phyloP scores from a whole-genome alignment of 2,888 invertebrate genomes.

The Eupithecia vulgata region DNA sequence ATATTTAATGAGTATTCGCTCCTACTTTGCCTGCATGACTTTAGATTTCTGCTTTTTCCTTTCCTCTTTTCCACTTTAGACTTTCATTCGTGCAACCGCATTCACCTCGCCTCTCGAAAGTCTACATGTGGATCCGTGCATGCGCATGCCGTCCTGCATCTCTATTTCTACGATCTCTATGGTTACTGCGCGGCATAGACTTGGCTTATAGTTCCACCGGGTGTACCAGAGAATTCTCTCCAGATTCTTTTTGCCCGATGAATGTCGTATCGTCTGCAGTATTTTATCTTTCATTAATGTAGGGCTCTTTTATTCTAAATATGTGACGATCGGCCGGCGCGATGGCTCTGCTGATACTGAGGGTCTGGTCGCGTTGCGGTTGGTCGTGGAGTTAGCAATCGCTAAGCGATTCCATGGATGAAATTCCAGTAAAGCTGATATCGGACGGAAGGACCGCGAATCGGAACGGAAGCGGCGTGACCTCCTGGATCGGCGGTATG shows the following conservation, averaged over 20 bases:
- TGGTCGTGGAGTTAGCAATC: constrained; percentile 70
- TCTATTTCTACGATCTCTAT: constrained; percentile 84
- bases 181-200: constrained; percentile 84
- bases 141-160: constrained; percentile 80
- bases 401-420: constrained; percentile 82
- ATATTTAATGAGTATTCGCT: constrained; percentile 65
- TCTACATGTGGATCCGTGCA: constrained; percentile 70
- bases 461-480: constrained; percentile 74
- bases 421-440: constrained; percentile 83
- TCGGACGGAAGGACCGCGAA: constrained; percentile 77
- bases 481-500: constrained; percentile 83
- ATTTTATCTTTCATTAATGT: constrained; percentile 73
- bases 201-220: constrained; percentile 80
- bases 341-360: constrained; percentile 65
- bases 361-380: constrained; percentile 73
- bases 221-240: constrained; percentile 65
- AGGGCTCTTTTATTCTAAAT: constrained; percentile 64
- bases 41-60: constrained; percentile 65
- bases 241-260: constrained; percentile 69
- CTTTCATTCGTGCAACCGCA: constrained; percentile 55
- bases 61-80: constrained; percentile 62
- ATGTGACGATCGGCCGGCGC: constrained; percentile 72
- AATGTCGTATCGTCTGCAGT: constrained; percentile 75
- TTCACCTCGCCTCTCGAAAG: constrained; percentile 55
- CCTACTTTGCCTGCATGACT: constrained; percentile 81